Conservation (phyloP, 2,797 vertebrate species). For the Allobates femoralis region DNA sequence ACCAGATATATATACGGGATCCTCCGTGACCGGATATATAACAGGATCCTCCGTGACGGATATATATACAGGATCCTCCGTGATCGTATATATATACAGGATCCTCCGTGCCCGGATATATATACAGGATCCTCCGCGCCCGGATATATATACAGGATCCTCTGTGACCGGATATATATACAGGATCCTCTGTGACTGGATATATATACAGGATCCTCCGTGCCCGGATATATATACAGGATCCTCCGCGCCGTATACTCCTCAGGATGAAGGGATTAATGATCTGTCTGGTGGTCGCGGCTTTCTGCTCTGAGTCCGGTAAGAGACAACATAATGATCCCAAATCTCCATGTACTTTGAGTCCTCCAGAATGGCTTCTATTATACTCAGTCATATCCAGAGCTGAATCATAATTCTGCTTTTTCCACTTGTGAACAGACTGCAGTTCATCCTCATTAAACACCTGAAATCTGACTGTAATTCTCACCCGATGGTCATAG, state of each 20-base stretch:
- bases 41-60: no score
- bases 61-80: no score
- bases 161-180: no score
- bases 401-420: slow-evolving; percentile 21
- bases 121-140: no score
- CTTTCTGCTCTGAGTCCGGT: not conserved
- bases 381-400: not conserved
- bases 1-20: no score
- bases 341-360: not conserved
- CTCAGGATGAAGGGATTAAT: not conserved
- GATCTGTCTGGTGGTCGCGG: not conserved
- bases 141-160: no score
- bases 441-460: not conserved
- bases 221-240: not conserved
- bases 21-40: no score
- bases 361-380: not conserved
- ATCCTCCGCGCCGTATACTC: not conserved
- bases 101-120: no score
- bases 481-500: not conserved
- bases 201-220: no score
- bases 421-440: not conserved
- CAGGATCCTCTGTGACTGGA: no score
- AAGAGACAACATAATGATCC: not conserved
- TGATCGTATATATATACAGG: no score
- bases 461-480: not conserved